Base-by-base conservation (phyloP, 2,113 vertebrate genomes). In the Gambusia affinis region DNA sequence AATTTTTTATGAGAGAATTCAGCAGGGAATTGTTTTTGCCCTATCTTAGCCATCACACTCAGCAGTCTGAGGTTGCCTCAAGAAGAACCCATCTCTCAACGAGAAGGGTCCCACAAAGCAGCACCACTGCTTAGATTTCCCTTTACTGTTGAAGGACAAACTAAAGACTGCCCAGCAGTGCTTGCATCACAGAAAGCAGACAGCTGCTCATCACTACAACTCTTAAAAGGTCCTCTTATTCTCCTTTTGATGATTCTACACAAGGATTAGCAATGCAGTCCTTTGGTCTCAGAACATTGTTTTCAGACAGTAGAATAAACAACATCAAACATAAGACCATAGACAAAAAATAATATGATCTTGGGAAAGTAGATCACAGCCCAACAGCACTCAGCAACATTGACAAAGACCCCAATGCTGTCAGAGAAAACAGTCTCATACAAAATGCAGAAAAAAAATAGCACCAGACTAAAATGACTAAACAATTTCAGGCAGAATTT, bases 51-150 rank as follows among this genome's bases (percentile, higher is more conserved):
- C 76, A 75, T 87, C 63, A 22, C 28, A 44, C 73, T 69, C 47
- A 84, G 44, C 64, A 57, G 75, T 64, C 69, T 24, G 62, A 78
- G 66, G 17, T 73, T 61, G 37, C 71, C 80, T 1, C 12, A 72
- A 47, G 76, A 76, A 76, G 72, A 73, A 80, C 75, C 64, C 24
- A 64, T 85, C 83, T 82, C 66, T 92, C 83, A 87, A 33, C 78
- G 61, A 12, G n/a, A 60, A 72, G 67, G 79, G 78, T 42, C 73
- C 30, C 81, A 66, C 51, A 54, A 76, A 75, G 47, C 82, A 37
- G 73, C 69, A 64, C 66, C 67, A 74, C 74, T 64, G 72, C 67
- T 88, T 68, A 86, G 85, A 90, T 85, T 78, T 79, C 67, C 4
- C 28, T 67, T 71, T 75, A 64, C 62, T 22, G 86, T 70, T 88